These are phyloP conservation scores for Semaprochilodus insignis DNA, from an alignment of 2,797 vertebrate species.

Conservation along the genomic window DNA sequence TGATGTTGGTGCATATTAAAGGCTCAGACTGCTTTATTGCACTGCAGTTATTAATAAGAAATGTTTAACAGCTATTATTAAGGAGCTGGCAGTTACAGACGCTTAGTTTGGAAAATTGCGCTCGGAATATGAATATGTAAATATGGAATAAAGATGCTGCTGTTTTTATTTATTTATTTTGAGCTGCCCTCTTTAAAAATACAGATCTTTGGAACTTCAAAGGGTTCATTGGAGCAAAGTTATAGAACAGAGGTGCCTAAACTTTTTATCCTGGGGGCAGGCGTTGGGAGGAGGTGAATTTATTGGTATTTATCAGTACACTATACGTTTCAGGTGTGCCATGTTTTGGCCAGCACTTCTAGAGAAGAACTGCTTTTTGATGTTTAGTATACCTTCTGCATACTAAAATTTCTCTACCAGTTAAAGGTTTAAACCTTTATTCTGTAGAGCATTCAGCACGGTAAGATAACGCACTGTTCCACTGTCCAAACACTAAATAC, in stretches of 20 bases:
- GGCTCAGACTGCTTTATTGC: slow-evolving; percentile 31
- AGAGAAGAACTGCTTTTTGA: background rate
- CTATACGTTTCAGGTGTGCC: too few relatives aligned
- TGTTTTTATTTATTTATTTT: slow-evolving; percentile 18
- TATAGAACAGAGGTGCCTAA: too few relatives aligned
- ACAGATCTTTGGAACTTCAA: background rate
- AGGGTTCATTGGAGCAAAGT: too few relatives aligned
- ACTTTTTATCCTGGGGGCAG: too few relatives aligned
- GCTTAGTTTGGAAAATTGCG: slow-evolving; percentile 31
- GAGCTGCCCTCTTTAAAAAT: background rate
- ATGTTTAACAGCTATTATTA: slow-evolving; percentile 24
- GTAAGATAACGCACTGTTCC: background rate
- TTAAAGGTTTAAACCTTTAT: background rate
- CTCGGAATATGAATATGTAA: slow-evolving; percentile 20
- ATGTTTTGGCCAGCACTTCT: background rate
- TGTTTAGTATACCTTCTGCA: background rate
- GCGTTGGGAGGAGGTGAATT: too few relatives aligned
- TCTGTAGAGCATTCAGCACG: background rate
- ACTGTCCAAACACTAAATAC: background rate
- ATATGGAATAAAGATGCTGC: slow-evolving; percentile 9
- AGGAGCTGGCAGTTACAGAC: slow-evolving; percentile 20
- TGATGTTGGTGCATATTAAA: slow-evolving; percentile 37
- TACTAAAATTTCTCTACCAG: too few relatives aligned
- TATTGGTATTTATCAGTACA: too few relatives aligned
- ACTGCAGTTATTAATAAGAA: slow-evolving; percentile 20